Evolutionary conservation across 2,888 invertebrate genomes (phyloP).

Genomic region (Phorcus lineatus): DNA sequence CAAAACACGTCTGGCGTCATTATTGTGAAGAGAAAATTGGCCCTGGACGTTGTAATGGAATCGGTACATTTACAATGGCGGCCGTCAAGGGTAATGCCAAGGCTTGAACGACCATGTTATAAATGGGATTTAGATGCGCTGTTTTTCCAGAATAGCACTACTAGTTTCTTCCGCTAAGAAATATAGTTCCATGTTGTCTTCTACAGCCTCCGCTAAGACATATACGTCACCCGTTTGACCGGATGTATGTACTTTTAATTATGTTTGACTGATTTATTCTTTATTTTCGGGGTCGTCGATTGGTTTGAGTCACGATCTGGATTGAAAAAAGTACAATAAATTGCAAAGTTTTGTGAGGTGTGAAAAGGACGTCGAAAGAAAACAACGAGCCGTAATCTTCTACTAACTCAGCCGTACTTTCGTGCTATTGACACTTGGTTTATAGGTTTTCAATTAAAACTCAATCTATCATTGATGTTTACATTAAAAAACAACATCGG

Average conservation of each 20-base stretch:
- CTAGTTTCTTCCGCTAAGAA: background rate
- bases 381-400: too few species aligned
- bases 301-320: background rate
- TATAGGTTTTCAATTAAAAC: too few species aligned
- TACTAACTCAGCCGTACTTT: too few species aligned
- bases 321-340: background rate
- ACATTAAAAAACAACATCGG: too few species aligned
- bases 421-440: too few species aligned
- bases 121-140: slow-evolving; percentile 6
- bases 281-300: background rate
- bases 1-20: too few species aligned
- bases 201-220: background rate
- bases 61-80: too few species aligned
- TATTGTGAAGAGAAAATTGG: too few species aligned
- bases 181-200: slow-evolving; percentile 12
- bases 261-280: slow-evolving; percentile 7
- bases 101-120: background rate
- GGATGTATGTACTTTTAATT: slow-evolving; percentile 22
- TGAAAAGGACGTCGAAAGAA: too few species aligned
- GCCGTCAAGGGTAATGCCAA: too few species aligned
- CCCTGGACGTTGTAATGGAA: too few species aligned
- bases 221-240: background rate
- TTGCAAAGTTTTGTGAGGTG: background rate
- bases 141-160: slow-evolving; percentile 10
- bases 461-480: too few species aligned